Conservation (phyloP, 2,888 invertebrate genomes). For the Zhuqinia jingwanae region DNA sequence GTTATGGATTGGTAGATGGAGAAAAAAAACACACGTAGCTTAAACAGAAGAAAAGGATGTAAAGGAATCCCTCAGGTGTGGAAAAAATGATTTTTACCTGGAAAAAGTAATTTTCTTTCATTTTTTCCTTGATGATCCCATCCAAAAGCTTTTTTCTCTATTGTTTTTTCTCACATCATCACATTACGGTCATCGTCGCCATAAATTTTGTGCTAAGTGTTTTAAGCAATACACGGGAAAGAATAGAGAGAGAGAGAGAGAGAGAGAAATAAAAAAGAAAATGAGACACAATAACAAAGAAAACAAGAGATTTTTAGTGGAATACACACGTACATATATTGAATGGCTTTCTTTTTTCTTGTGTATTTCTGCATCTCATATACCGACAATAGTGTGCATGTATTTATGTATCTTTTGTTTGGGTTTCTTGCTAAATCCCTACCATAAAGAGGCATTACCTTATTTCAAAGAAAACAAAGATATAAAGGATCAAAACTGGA, state of each 20-base stretch:
- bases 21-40: neutral
- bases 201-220: conserved; percentile 49
- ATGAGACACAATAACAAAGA: too few relatives aligned
- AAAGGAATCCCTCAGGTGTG: conserved; percentile 66
- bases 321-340: too few relatives aligned
- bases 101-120: conserved; percentile 68
- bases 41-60: conserved; percentile 1
- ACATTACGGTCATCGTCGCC: conserved; percentile 46
- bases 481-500: conserved; percentile 12
- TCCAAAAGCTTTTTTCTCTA: conserved; percentile 45
- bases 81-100: conserved; percentile 71
- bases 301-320: too few relatives aligned
- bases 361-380: too few relatives aligned
- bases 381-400: neutral
- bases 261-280: neutral
- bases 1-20: too few relatives aligned
- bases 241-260: neutral
- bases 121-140: conserved; percentile 51
- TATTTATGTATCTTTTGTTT: conserved; percentile 16
- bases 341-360: too few relatives aligned
- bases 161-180: conserved; percentile 46
- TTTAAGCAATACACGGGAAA: conserved; percentile 13
- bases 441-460: conserved; percentile 6
- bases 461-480: neutral
- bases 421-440: conserved; percentile 32